Percentiles rank a stretch among this genome's conserved stretches.
phyloP scores from a whole-genome alignment of 1,140 invertebrate genomes.

The Aphis craccivora region DNA sequence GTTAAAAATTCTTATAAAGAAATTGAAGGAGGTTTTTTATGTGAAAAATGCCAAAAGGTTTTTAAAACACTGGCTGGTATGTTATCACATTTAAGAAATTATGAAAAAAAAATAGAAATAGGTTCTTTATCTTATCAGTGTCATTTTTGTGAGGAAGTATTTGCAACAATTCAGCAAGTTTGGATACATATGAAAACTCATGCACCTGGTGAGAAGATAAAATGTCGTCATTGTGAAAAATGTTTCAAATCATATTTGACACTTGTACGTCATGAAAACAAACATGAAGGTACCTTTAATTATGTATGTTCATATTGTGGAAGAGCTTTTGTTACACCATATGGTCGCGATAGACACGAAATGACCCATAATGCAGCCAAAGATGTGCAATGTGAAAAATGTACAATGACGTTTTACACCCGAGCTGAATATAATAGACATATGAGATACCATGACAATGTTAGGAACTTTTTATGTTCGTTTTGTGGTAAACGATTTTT shows the following conservation, averaged over 20 bases:
- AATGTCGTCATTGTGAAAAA: slow-evolving; percentile 53
- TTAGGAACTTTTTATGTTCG: slow-evolving; percentile 51
- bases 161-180: slow-evolving; percentile 53
- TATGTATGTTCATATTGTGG: slow-evolving; percentile 53
- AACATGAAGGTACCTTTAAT: slow-evolving; percentile 48
- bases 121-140: slow-evolving; percentile 29
- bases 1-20: slow-evolving; percentile 34
- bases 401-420: slow-evolving; percentile 51
- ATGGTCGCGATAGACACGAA: slow-evolving; percentile 55
- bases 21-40: slow-evolving; percentile 27
- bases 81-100: slow-evolving; percentile 40
- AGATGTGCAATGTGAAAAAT: slow-evolving; percentile 53
- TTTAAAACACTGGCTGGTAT: slow-evolving; percentile 50
- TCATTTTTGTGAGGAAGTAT: slow-evolving; percentile 53
- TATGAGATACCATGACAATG: slow-evolving; percentile 52
- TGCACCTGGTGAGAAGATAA: slow-evolving; percentile 50
- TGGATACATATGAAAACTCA: slow-evolving; percentile 55
- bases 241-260: slow-evolving; percentile 53
- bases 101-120: slow-evolving; percentile 44
- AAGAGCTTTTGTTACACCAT: slow-evolving; percentile 50
- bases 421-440: slow-evolving; percentile 55
- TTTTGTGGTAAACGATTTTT: slow-evolving; percentile 55
- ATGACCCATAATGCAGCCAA: slow-evolving; percentile 50
- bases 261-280: slow-evolving; percentile 53
- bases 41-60: slow-evolving; percentile 48